Conservation (phyloP, 2,888 invertebrate species). For the Pimpla rufipes region DNA sequence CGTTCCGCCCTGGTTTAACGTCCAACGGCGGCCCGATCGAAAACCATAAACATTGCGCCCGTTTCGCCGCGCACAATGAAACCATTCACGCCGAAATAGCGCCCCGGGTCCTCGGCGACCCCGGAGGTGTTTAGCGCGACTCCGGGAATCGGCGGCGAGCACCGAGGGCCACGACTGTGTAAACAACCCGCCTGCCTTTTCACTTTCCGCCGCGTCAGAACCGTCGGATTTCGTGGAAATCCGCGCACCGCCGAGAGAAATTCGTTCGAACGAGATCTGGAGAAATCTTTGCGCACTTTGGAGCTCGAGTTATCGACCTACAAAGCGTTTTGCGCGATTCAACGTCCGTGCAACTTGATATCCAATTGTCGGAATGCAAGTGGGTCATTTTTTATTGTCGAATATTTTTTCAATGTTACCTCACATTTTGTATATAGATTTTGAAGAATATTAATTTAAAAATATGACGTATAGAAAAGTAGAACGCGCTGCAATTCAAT, state of each 20-base stretch:
- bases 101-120: background rate
- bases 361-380: too few species aligned
- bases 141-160: constrained; percentile 1
- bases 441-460: too few species aligned
- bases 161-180: background rate
- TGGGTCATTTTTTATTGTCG: too few species aligned
- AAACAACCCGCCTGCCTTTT: background rate
- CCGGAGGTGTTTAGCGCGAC: background rate
- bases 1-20: constrained; percentile 12
- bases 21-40: background rate
- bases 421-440: too few species aligned
- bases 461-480: too few species aligned
- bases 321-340: too few species aligned
- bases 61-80: background rate
- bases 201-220: background rate
- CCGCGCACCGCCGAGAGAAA: background rate
- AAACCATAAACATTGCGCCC: constrained; percentile 9
- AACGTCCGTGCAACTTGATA: too few species aligned
- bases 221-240: constrained; percentile 16
- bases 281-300: constrained; percentile 22
- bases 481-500: too few species aligned
- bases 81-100: background rate
- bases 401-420: too few species aligned
- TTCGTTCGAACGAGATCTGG: background rate
- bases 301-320: too few species aligned